Evolutionary conservation across 2,113 vertebrate genomes (phyloP), one percentile per base, ranked within the genome.

Genomic region (Promerops cafer): DNA sequence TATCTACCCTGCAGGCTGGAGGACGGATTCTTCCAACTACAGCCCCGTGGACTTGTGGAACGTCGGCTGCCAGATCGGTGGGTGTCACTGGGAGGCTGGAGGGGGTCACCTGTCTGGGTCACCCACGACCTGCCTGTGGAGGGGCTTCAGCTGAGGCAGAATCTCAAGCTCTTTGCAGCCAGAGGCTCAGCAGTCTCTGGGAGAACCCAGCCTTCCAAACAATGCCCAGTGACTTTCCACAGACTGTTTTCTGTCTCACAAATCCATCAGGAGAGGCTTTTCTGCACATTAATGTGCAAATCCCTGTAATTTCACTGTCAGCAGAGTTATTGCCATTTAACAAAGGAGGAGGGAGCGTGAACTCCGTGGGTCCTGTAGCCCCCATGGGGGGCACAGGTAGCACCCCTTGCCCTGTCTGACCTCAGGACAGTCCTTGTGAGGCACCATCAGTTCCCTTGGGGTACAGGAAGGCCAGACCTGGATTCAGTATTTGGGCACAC

Each of bases 21-120:
- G 99, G 88, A 99, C 99, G 0, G 98, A 99, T 92, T 99, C 99
- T 4, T 99, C 99, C 78, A 99, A 99, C 98, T 99, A 99, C 86
- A 98, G 96, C 91, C 99, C 99, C 0, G 95, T 99, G 31, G 98
- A 99, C 39, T 92, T 99, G 98, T 99, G 99, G 99, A 99, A 99
- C 0, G 98, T 98, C 0, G 99, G 99, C 96, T 99, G 99, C 94
- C 99, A 99, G 98, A 99, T 99, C 0, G 99, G 99, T 99, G 97
- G 5, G 92, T 87, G 33, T 40, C 68, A 15, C 39, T 50, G 27
- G 44, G 56, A 39, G 22, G 26, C 10, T 4, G 9, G 39, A 57
- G 52, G 80, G 27, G 23, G 26, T 54, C 54, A 66, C 10, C 11
- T 68, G 33, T 2, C 10, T 40, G 26, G 28, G 18, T 47, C 1